A percentile compares a stretch with the other conserved stretches of the same genome.
Evolutionary conservation across 2,113 vertebrate species (phyloP).

Genomic region (Datnioides undecimradiatus): DNA sequence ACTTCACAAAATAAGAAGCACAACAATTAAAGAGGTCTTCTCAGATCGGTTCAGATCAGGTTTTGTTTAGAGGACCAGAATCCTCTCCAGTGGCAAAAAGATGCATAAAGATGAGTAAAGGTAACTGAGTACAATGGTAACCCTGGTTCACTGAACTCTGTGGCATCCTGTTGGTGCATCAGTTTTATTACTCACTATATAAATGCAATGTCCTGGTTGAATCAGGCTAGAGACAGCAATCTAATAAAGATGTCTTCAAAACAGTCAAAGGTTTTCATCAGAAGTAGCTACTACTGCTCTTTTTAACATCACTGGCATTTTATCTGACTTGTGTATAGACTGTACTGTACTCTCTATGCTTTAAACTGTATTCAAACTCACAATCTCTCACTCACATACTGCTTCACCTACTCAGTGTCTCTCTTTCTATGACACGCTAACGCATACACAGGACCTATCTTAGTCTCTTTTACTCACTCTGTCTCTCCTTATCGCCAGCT

Average conservation of each 20-base stretch:
- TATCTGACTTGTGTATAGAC: not conserved
- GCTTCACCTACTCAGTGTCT: slow-evolving; percentile 13
- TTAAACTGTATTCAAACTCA: not conserved
- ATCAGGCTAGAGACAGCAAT: too few species aligned
- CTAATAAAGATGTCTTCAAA: not conserved
- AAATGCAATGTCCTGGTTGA: not conserved
- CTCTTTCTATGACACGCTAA: slow-evolving; percentile 28
- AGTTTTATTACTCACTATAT: not conserved
- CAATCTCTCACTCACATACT: slow-evolving; percentile 7
- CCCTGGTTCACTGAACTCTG: too few species aligned
- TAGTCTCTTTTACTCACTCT: slow-evolving; percentile 33
- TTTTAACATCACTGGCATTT: not conserved
- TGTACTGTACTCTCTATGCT: not conserved
- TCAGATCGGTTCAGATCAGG: too few species aligned
- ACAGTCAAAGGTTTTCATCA: not conserved
- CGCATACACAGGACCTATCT: slow-evolving; percentile 39
- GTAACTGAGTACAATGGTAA: not conserved
- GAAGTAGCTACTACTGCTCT: not conserved
- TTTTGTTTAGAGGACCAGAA: not conserved
- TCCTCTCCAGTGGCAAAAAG: not conserved
- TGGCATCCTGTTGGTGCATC: not conserved
- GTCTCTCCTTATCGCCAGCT: slow-evolving; percentile 62
- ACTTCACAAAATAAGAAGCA: not conserved
- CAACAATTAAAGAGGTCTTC: too few species aligned
- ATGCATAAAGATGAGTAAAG: not conserved